Percentiles rank a stretch among this genome's conserved stretches.
Conservation (phyloP, 2,888 invertebrate genomes). For the Troides helena region DNA sequence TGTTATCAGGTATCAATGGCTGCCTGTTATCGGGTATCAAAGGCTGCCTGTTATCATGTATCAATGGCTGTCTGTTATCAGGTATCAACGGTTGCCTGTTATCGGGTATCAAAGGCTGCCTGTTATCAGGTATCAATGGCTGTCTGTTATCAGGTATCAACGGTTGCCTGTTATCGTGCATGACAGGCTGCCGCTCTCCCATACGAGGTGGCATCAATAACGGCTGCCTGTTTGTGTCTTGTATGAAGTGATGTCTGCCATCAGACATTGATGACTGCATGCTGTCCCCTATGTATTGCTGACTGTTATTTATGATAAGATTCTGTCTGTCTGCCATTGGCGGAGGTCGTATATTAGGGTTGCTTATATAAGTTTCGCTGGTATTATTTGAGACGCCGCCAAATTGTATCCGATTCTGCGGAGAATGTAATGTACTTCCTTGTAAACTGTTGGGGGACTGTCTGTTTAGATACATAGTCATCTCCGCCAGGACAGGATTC, state of each 20-base stretch:
- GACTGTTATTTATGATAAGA: slow-evolving; percentile 6
- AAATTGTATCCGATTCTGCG: slow-evolving; percentile 9
- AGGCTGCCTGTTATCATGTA: neutral
- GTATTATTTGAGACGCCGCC: slow-evolving; percentile 6
- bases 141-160: slow-evolving; percentile 5
- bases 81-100: neutral
- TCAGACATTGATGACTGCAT: neutral
- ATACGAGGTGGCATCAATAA: neutral
- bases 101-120: neutral
- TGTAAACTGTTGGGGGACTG: slow-evolving; percentile 10
- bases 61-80: neutral
- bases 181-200: neutral
- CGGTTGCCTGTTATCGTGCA: slow-evolving; percentile 10
- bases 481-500: neutral
- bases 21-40: slow-evolving; percentile 3
- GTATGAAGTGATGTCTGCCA: slow-evolving; percentile 1
- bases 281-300: neutral
- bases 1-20: neutral
- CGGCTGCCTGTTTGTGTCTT: slow-evolving; percentile 5
- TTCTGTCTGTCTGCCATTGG: neutral
- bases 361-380: slow-evolving; percentile 18
- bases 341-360: slow-evolving; percentile 10
- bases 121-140: no score
- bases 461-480: neutral
- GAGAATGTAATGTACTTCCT: neutral